Percentiles rank a stretch among this genome's conserved stretches.
phyloP scores from a whole-genome alignment of 2,113 vertebrate species.

The Psephotus haematonotus region DNA sequence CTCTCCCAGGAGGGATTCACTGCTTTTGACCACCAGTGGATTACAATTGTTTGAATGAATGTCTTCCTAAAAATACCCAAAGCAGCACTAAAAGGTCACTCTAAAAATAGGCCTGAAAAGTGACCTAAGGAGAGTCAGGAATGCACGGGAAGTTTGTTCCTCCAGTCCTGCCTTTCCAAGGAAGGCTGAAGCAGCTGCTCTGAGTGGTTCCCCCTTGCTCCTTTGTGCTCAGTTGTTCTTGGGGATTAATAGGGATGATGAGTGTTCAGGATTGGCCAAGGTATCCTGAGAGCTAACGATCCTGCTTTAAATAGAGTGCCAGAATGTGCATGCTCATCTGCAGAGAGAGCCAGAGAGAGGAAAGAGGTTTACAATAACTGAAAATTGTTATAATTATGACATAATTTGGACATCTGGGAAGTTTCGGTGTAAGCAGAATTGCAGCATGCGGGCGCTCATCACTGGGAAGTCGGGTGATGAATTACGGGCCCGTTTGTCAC shows the following conservation, averaged over 20 bases:
- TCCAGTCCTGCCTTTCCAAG: background rate
- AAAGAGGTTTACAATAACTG: conserved; percentile 27
- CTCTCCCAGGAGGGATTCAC: background rate
- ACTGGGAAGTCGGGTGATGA: conserved; percentile 1
- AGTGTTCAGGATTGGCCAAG: background rate
- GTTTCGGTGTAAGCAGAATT: conserved; percentile 24
- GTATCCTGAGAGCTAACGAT: background rate
- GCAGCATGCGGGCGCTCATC: conserved; percentile 12
- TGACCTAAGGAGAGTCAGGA: background rate
- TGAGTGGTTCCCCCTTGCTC: background rate
- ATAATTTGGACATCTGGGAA: conserved; percentile 52
- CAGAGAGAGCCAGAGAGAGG: background rate
- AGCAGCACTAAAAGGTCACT: background rate
- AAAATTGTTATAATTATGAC: conserved; percentile 42
- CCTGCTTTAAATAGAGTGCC: background rate
- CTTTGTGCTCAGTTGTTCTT: background rate
- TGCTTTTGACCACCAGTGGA: background rate
- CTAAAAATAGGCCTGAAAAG: conserved; percentile 9
- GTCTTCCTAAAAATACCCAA: conserved; percentile 1
- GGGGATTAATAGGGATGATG: background rate
- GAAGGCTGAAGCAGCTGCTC: background rate
- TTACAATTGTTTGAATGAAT: background rate
- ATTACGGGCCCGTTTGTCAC: background rate
- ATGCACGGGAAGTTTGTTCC: background rate
- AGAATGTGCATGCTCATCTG: background rate